These are phyloP conservation scores for Gymnarchus niloticus DNA, from an alignment of 2,113 vertebrate genomes.

Conservation along the genomic window DNA sequence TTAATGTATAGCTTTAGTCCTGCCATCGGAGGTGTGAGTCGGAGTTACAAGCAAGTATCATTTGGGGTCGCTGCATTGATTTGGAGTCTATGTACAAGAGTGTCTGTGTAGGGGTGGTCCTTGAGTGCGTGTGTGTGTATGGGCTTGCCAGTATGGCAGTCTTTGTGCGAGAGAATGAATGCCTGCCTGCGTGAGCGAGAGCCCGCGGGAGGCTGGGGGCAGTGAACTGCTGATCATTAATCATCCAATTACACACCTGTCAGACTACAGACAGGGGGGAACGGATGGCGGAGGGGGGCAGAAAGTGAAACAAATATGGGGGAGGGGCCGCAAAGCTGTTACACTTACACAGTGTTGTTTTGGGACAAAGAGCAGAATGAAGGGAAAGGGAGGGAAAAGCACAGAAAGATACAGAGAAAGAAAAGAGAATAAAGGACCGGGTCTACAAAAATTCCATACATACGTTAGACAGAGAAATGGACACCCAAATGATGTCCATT, in stretches of 20 bases:
- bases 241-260: conserved; percentile 81
- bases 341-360: not conserved
- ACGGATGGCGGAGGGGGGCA: conserved; percentile 21
- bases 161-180: conserved; percentile 25
- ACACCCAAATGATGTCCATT: not conserved
- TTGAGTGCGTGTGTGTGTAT: conserved; percentile 3
- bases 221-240: conserved; percentile 59
- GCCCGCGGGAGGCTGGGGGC: conserved; percentile 27
- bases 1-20: not conserved
- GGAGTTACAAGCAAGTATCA: not conserved
- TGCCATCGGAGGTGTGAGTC: not conserved
- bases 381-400: not conserved
- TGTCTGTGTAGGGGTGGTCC: not conserved
- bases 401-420: not conserved
- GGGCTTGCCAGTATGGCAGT: conserved; percentile 16
- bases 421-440: not conserved
- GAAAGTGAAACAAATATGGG: conserved; percentile 20
- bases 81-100: not conserved
- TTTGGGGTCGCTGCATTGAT: not conserved
- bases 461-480: not conserved
- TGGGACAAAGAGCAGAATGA: not conserved
- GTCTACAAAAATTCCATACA: not conserved
- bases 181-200: conserved; percentile 17
- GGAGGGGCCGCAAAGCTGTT: not conserved
- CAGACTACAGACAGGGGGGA: conserved; percentile 63